A percentile compares a stretch with the other conserved stretches of the same genome.
Evolutionary conservation across 2,113 vertebrate species (phyloP).

Genomic region (Rhynchopsitta pachyrhyncha): DNA sequence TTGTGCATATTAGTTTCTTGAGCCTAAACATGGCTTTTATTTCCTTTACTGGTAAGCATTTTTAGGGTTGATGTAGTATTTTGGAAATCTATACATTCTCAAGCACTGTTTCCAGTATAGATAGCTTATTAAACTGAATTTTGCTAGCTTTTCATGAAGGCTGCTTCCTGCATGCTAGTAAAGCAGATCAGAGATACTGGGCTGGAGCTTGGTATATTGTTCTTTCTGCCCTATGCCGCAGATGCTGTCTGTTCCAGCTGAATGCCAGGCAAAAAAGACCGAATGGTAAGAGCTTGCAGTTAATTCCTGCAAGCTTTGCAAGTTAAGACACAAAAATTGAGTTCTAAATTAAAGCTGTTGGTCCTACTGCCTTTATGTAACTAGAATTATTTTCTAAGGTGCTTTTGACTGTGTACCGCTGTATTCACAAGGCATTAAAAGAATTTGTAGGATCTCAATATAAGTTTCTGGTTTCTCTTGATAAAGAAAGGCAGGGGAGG

Average conservation of each 20-base stretch:
- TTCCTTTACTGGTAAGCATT: neutral
- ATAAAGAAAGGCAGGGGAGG: neutral
- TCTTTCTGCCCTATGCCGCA: neutral
- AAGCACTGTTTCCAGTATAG: neutral
- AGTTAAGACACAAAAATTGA: neutral
- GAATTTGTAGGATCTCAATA: neutral
- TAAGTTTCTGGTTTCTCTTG: neutral
- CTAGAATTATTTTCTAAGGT: neutral
- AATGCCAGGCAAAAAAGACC: neutral
- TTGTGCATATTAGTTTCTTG: neutral
- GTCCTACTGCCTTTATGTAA: neutral
- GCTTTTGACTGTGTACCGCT: neutral
- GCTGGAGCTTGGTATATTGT: neutral
- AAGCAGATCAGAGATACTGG: neutral
- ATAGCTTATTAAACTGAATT: neutral
- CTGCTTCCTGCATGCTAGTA: accelerated
- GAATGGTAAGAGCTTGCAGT: neutral
- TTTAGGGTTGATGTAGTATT: neutral
- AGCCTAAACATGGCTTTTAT: neutral
- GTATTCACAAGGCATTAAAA: neutral
- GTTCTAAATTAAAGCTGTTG: neutral
- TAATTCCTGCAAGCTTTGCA: neutral
- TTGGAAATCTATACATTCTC: neutral
- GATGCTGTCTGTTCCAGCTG: neutral
- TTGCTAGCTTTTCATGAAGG: neutral